phyloP scores from a whole-genome alignment of 1,140 invertebrate species.

The Trachelipus rathkii region DNA sequence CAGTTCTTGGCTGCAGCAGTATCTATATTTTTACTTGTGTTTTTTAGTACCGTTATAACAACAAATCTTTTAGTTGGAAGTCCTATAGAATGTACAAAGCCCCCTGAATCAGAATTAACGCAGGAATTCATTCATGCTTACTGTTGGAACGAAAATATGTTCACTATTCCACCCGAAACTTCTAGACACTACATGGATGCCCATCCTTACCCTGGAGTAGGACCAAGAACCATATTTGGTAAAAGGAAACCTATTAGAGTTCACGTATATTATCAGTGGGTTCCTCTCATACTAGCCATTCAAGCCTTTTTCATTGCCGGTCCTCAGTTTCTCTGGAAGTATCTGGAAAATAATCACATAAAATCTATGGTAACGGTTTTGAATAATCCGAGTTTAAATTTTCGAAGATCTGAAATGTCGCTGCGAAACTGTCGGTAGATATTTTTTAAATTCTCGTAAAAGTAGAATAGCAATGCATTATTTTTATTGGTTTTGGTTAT shows the following conservation, averaged over 20 bases:
- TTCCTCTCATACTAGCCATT: neutral
- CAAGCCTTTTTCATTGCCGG: neutral
- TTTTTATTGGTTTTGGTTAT: conserved; percentile 2
- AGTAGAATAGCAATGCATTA: neutral
- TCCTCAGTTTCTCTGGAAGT: conserved; percentile 1
- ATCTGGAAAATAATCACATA: neutral
- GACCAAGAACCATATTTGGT: neutral
- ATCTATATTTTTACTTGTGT: neutral
- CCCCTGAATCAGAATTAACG: neutral
- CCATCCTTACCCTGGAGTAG: neutral
- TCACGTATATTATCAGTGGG: neutral
- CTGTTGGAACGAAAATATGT: neutral
- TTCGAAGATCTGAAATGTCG: neutral
- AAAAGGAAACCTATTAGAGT: neutral
- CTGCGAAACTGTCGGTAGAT: neutral
- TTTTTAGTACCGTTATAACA: conserved; percentile 1
- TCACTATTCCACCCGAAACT: neutral
- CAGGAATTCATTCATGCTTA: conserved; percentile 2
- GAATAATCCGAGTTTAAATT: neutral
- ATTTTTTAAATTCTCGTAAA: neutral
- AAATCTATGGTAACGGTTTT: neutral
- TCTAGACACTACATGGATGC: neutral
- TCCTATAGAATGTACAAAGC: neutral
- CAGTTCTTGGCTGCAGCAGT: neutral
- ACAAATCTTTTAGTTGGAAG: neutral